These are phyloP conservation scores for Neolamprologus longior DNA, from an alignment of 2,113 vertebrate genomes.

Conservation along the genomic window DNA sequence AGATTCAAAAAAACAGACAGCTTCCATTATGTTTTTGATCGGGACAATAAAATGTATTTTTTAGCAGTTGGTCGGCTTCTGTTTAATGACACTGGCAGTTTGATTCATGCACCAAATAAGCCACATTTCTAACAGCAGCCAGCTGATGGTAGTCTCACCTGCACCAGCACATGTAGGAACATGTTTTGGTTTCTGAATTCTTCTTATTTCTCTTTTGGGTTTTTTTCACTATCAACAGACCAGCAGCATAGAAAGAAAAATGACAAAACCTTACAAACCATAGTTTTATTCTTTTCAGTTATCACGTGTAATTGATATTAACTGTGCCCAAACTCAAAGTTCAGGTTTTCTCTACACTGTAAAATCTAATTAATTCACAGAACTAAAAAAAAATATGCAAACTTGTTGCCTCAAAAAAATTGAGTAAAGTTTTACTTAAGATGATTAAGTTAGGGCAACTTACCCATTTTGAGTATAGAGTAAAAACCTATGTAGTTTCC, in stretches of 20 bases:
- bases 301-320: background rate
- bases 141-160: background rate
- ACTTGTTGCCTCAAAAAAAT: too few relatives aligned
- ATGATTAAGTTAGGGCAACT: too few relatives aligned
- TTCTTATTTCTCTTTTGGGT: fast-evolving
- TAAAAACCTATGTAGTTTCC: too few relatives aligned
- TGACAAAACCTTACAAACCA: background rate
- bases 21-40: background rate
- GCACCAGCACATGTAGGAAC: fast-evolving
- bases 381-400: background rate
- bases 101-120: background rate
- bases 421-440: too few relatives aligned
- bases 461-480: too few relatives aligned
- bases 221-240: background rate
- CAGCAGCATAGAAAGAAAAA: background rate
- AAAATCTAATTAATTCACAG: background rate
- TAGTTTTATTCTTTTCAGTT: background rate
- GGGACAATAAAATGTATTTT: background rate
- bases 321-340: background rate
- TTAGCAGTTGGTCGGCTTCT: background rate
- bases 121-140: background rate
- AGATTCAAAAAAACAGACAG: background rate
- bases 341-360: background rate
- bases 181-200: background rate
- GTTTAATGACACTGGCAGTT: background rate